phyloP scores from a whole-genome alignment of 2,113 vertebrate genomes.

The Myotis brandtii region DNA sequence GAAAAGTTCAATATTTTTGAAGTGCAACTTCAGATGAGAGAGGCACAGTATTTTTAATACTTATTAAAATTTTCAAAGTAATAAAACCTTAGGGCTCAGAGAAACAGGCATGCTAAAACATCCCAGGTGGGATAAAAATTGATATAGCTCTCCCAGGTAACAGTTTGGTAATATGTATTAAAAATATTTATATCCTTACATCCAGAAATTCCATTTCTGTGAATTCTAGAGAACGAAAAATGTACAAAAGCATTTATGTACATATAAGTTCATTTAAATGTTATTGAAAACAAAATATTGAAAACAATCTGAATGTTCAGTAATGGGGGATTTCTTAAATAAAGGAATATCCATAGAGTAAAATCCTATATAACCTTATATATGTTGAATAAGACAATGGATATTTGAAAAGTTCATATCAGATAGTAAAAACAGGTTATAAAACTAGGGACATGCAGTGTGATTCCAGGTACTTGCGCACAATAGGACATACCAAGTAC shows the following conservation, averaged over 20 bases:
- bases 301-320: not conserved
- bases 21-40: slow-evolving; percentile 28
- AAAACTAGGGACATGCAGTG: not conserved
- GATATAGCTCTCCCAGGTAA: not conserved
- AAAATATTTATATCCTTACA: slow-evolving; percentile 10
- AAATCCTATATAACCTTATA: not conserved
- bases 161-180: not conserved
- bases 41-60: not conserved
- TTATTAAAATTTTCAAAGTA: slow-evolving; percentile 38
- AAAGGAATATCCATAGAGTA: not conserved
- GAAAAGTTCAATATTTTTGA: slow-evolving; percentile 6
- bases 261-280: not conserved
- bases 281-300: not conserved
- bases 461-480: not conserved
- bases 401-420: not conserved
- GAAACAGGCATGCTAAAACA: not conserved
- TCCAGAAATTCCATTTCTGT: not conserved
- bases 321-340: not conserved
- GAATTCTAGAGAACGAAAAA: slow-evolving; percentile 14
- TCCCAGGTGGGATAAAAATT: slow-evolving; percentile 15
- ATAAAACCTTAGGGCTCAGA: not conserved
- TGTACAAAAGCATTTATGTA: not conserved
- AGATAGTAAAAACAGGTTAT: not conserved
- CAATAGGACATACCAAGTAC: not conserved
- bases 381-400: not conserved